Conservation (phyloP, 2,113 vertebrate species). For the Sardina pilchardus region DNA sequence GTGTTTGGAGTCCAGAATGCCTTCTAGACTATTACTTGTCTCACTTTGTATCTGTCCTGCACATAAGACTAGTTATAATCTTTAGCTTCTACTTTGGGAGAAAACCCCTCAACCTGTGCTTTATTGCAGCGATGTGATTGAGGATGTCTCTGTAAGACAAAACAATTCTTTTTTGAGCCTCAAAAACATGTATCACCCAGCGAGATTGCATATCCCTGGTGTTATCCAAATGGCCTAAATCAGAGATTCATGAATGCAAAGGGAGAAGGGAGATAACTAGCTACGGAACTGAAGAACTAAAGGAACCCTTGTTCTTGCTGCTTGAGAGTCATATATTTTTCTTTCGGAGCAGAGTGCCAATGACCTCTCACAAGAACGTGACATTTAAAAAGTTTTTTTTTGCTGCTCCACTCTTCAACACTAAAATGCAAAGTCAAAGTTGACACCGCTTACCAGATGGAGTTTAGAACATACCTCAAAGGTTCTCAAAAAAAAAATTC, state of each 20-base stretch:
- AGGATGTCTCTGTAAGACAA: constrained; percentile 42
- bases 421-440: constrained; percentile 63
- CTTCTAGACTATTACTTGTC: constrained; percentile 40
- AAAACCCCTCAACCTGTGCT: constrained; percentile 58
- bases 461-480: background rate
- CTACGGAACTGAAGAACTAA: background rate
- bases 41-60: constrained; percentile 52
- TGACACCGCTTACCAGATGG: constrained; percentile 25
- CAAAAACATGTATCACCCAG: constrained; percentile 44
- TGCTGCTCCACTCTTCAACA: constrained; percentile 67
- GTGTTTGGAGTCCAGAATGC: constrained; percentile 53
- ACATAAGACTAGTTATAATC: constrained; percentile 56
- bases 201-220: constrained; percentile 31
- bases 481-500: constrained; percentile 15
- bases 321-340: constrained; percentile 30
- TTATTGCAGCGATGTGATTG: constrained; percentile 50
- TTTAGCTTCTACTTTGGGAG: constrained; percentile 44
- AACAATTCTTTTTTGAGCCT: constrained; percentile 16
- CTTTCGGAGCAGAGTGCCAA: constrained; percentile 49
- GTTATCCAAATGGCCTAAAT: constrained; percentile 23
- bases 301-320: constrained; percentile 47
- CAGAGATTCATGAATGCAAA: constrained; percentile 1
- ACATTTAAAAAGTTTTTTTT: constrained; percentile 20
- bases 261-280: background rate
- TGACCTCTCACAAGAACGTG: constrained; percentile 49